Base-by-base conservation (phyloP, 64 coral and sea anemone species). In the Dendronephthya gigantea region DNA sequence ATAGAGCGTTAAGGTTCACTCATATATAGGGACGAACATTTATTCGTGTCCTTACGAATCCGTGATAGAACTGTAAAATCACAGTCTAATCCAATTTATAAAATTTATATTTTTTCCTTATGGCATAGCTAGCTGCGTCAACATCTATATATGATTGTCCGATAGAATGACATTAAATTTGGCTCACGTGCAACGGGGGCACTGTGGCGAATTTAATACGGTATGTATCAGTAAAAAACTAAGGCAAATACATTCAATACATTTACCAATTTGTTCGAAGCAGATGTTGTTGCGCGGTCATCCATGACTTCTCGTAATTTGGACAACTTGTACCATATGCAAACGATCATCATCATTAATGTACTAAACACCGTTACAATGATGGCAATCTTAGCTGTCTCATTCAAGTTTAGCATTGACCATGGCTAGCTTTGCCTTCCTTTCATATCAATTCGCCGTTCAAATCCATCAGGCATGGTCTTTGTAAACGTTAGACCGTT, bases 241-340 rank as follows among this genome's bases (percentile, higher is more conserved):
- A n/a, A 58, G 4, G 51, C 14, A 58, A 58, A 62, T 22, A 27
- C 55, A 62, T 27, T 62, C 25, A 62, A 2, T 17, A 0, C 25
- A 62, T 23, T 6, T 62, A 62, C 55, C 55, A 22, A n/a, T 7
- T n/a, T 23, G 19, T 5, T 1, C 17, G 55, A 62, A 13, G 55
- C 25, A 23, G 41, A 11, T 11, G 0, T 62, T 62, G 13, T 9
- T 39, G 72, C 37, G 27, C 37, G 19, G 34, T 39, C 9, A 9
- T 79, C 72, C 25, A 79, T 34, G 32, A 79, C 72, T 79, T 79
- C 72, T 17, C 72, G 30, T 17, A 79, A 33, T 79, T 79, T 79
- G 15, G 72, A 79, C 5, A 79, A 35, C 17, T 79, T 79, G 16
- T 79, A 79, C 72, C 19, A 79, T 79, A 79, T 79, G 29, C 72